A percentile compares a stretch with the other conserved stretches of the same genome.
These are phyloP conservation scores for Yponomeuta plumbellus DNA, from an alignment of 2,888 invertebrate species.

Conservation along the genomic window DNA sequence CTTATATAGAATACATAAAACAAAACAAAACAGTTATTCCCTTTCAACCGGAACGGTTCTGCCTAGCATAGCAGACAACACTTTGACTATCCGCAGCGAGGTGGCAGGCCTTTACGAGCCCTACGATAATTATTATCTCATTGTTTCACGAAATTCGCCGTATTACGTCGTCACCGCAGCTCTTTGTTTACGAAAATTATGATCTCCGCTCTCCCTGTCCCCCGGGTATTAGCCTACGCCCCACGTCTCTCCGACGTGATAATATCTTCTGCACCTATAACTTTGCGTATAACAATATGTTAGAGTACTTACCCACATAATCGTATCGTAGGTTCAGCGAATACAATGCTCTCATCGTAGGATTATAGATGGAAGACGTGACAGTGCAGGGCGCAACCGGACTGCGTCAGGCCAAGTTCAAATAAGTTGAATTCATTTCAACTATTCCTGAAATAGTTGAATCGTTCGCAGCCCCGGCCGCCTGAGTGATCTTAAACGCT, in stretches of 20 bases:
- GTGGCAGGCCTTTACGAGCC: constrained; percentile 43
- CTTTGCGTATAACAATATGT: constrained; percentile 15
- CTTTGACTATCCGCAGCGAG: constrained; percentile 2
- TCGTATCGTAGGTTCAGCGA: constrained; percentile 1
- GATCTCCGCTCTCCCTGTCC: constrained; percentile 57
- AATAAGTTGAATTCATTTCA: too few species aligned
- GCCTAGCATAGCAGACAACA: neutral
- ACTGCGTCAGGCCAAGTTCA: too few species aligned
- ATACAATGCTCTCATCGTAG: constrained; percentile 5
- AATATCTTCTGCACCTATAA: constrained; percentile 25
- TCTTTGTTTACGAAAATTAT: constrained; percentile 65
- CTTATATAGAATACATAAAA: too few species aligned
- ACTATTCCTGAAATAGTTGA: too few species aligned
- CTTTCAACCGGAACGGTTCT: too few species aligned
- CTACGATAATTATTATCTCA: constrained; percentile 60
- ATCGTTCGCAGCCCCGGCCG: too few species aligned
- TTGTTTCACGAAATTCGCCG: constrained; percentile 56
- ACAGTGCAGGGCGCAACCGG: neutral
- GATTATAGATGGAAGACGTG: neutral
- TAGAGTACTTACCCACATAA: constrained; percentile 6
- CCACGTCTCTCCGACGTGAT: constrained; percentile 26
- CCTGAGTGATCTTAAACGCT: too few species aligned
- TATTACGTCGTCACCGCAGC: constrained; percentile 45
- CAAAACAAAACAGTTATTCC: too few species aligned
- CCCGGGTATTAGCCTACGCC: constrained; percentile 46